Conservation (phyloP, 2,113 vertebrate genomes). For the Scortum barcoo region DNA sequence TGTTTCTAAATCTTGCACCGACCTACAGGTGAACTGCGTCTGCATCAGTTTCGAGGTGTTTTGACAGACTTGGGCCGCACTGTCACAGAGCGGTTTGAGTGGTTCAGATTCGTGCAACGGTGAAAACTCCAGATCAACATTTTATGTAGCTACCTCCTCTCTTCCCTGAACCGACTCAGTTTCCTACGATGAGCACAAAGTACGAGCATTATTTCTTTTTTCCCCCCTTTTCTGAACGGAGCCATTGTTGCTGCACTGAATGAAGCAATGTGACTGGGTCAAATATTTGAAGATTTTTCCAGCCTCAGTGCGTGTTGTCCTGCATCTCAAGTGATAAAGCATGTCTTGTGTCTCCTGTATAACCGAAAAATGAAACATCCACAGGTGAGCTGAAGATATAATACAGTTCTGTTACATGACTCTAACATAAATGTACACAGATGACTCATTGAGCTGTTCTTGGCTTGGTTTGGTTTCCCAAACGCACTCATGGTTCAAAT, state of each 20-base stretch:
- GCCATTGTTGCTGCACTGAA: conserved; percentile 52
- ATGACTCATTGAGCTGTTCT: neutral
- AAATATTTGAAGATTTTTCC: conserved; percentile 23
- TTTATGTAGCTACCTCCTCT: conserved; percentile 54
- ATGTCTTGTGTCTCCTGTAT: conserved; percentile 28
- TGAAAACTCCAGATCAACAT: conserved; percentile 23
- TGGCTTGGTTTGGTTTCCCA: conserved; percentile 57
- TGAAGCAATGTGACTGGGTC: conserved; percentile 32
- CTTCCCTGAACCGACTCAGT: conserved; percentile 28
- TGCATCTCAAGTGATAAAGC: conserved; percentile 43
- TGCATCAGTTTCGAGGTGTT: neutral
- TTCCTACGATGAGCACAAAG: conserved; percentile 49
- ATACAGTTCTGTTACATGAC: conserved; percentile 42
- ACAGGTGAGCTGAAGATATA: conserved; percentile 50
- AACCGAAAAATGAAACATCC: conserved; percentile 28
- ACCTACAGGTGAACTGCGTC: neutral
- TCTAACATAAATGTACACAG: conserved; percentile 49
- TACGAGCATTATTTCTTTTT: neutral
- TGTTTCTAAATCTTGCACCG: conserved; percentile 1
- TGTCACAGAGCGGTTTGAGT: neutral
- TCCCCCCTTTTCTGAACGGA: conserved; percentile 24
- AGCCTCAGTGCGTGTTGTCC: neutral
- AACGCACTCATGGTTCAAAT: conserved; percentile 16
- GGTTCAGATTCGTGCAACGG: neutral
- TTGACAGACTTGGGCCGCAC: neutral